A percentile compares a stretch with the other conserved stretches of the same genome.
Evolutionary conservation across 2,888 invertebrate genomes (phyloP).

Genomic region (Automeris io): DNA sequence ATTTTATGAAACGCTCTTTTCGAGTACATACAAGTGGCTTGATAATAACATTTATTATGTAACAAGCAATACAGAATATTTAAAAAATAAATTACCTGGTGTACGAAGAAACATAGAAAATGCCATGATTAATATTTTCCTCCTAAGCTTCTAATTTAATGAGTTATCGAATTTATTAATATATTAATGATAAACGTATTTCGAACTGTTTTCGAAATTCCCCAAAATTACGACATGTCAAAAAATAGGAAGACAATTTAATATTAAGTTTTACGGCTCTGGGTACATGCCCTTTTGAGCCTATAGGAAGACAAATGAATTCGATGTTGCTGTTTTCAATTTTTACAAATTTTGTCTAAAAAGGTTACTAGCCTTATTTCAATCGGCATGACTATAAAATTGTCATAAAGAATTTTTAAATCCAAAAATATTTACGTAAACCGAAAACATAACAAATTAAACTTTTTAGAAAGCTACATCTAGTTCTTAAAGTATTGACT

Average conservation of each 20-base stretch:
- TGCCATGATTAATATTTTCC: conserved; percentile 37
- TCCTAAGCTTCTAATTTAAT: conserved; percentile 3
- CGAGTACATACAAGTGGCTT: not conserved
- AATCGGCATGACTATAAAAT: too few relatives aligned
- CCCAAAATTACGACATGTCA: conserved; percentile 10
- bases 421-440: too few relatives aligned
- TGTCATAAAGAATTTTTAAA: too few relatives aligned
- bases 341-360: too few relatives aligned
- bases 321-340: conserved; percentile 1
- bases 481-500: too few relatives aligned
- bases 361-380: too few relatives aligned
- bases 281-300: too few relatives aligned
- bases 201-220: conserved; percentile 11
- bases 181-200: not conserved
- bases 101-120: conserved; percentile 61
- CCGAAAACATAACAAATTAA: too few relatives aligned
- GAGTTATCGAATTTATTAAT: not conserved
- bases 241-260: conserved; percentile 53
- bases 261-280: too few relatives aligned
- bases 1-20: not conserved
- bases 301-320: conserved; percentile 3
- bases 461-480: too few relatives aligned
- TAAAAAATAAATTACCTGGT: conserved; percentile 41
- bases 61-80: conserved; percentile 31
- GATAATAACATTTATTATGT: conserved; percentile 47